These are phyloP conservation scores for Leiothrix lutea DNA, from an alignment of 2,113 vertebrate species.

Conservation along the genomic window DNA sequence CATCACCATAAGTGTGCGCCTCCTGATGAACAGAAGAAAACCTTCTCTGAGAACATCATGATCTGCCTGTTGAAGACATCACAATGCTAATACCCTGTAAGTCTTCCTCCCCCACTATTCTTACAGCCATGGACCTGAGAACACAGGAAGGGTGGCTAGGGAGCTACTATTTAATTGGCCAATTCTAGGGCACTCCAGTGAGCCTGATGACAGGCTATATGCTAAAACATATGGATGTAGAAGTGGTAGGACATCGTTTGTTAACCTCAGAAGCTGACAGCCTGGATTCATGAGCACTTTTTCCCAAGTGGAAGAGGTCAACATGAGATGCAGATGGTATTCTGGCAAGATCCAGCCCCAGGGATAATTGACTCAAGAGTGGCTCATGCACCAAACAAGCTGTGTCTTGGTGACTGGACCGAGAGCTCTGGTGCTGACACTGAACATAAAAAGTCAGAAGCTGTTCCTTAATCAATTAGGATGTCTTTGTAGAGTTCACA, in stretches of 20 bases:
- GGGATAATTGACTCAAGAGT: background rate
- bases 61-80: background rate
- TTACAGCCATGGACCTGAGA: background rate
- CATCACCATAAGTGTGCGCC: background rate
- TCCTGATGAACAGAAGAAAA: background rate
- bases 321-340: background rate
- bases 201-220: background rate
- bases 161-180: background rate
- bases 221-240: background rate
- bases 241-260: background rate
- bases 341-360: background rate
- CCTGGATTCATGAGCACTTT: background rate
- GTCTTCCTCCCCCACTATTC: rapidly evolving
- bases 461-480: background rate
- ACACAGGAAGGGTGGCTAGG: background rate
- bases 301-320: background rate
- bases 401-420: background rate
- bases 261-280: background rate
- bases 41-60: background rate
- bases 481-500: background rate
- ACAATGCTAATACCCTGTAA: background rate
- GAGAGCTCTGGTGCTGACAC: background rate
- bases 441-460: background rate
- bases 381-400: background rate
- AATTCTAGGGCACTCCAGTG: background rate